Percentiles rank a stretch among this genome's conserved stretches.
Conservation (phyloP, 53 echinoderm and acorn worm genomes). For the Holothuria leucospilota region DNA sequence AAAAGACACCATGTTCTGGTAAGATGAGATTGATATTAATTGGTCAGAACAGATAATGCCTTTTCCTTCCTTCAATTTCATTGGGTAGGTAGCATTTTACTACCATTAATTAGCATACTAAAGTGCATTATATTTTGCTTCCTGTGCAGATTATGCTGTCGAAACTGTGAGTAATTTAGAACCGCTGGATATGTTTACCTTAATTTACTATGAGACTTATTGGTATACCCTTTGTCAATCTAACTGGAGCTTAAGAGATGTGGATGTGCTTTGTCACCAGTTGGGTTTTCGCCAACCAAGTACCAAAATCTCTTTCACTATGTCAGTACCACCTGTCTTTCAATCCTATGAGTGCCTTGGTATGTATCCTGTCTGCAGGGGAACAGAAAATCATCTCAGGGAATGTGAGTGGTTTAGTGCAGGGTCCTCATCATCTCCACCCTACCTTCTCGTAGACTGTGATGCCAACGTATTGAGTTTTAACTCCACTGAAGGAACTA, state of each 20-base stretch:
- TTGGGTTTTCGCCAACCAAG: neutral
- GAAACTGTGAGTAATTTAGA: neutral
- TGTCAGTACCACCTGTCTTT: neutral
- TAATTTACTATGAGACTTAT: neutral
- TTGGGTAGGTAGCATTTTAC: no score
- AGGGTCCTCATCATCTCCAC: neutral
- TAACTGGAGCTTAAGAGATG: neutral
- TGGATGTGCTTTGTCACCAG: neutral
- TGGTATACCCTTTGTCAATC: neutral
- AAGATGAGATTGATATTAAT: no score
- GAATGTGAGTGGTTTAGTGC: neutral
- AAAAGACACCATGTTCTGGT: no score
- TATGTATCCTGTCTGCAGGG: neutral
- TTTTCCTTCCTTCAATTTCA: no score
- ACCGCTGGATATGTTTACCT: neutral
- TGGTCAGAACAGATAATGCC: no score
- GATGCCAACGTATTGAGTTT: neutral
- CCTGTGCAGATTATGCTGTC: neutral
- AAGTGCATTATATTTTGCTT: neutral
- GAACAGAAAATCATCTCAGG: slow-evolving; percentile 2
- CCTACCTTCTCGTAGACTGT: neutral
- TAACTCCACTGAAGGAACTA: no score
- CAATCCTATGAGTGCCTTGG: neutral
- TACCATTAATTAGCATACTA: no score
- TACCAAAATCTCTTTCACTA: neutral